phyloP scores from a whole-genome alignment of 1,140 invertebrate species.

The Brachionus plicatilis region DNA sequence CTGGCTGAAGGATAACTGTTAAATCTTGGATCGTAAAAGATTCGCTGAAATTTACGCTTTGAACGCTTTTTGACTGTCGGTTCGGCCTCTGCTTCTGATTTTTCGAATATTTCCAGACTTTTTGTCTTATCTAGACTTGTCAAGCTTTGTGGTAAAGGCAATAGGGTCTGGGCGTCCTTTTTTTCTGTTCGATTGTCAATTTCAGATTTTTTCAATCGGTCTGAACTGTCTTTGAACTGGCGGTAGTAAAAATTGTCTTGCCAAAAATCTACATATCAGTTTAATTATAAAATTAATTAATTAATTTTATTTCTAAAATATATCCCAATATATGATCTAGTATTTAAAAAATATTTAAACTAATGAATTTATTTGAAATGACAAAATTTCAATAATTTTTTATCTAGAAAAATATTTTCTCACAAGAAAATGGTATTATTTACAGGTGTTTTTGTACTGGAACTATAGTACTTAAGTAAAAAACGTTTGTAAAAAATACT shows the following conservation, averaged over 20 bases:
- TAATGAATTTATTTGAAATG: too few species aligned
- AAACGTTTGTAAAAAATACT: too few species aligned
- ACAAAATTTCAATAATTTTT: too few species aligned
- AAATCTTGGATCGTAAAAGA: background rate
- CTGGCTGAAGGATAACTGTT: background rate
- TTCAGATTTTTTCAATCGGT: background rate
- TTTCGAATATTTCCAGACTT: background rate
- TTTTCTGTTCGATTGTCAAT: background rate
- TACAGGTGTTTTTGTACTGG: too few species aligned
- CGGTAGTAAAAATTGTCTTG: background rate
- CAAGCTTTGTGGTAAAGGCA: background rate
- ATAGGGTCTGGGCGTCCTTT: background rate
- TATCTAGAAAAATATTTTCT: too few species aligned
- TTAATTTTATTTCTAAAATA: background rate
- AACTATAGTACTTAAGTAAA: too few species aligned
- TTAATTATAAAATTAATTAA: background rate
- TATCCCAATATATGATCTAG: too few species aligned
- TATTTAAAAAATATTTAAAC: too few species aligned
- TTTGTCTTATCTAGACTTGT: background rate
- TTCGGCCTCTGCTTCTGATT: background rate
- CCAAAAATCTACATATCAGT: conserved; percentile 4
- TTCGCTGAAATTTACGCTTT: background rate
- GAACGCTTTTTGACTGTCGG: background rate
- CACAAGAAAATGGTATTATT: too few species aligned
- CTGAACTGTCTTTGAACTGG: background rate